phyloP scores from a whole-genome alignment of 1,140 invertebrate genomes.

The Oedothorax gibbosus region DNA sequence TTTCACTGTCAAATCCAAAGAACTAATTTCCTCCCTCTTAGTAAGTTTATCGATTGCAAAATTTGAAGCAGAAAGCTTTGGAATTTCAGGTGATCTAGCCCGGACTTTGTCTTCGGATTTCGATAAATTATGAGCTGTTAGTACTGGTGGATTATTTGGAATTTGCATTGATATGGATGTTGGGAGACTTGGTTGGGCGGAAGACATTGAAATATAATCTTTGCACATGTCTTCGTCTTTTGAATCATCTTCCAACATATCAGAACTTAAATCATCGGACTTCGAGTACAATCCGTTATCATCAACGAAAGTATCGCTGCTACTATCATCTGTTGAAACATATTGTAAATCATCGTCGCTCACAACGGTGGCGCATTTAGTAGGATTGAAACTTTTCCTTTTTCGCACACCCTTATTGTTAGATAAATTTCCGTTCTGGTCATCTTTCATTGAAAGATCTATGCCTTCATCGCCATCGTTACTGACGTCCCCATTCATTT shows the following conservation, averaged over 20 bases:
- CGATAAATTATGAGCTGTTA: not conserved
- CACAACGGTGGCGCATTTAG: conserved; percentile 77
- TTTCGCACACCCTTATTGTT: conserved; percentile 73
- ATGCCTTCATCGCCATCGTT: conserved; percentile 76
- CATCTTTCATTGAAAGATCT: conserved; percentile 67
- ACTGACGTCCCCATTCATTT: conserved; percentile 72
- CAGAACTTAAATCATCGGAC: conserved; percentile 58
- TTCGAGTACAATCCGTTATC: conserved; percentile 59
- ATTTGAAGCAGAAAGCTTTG: conserved; percentile 3
- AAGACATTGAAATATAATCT: conserved; percentile 27
- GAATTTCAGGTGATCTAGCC: not conserved
- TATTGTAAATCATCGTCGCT: conserved; percentile 63
- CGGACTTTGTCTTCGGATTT: conserved; percentile 35
- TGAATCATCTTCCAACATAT: conserved; percentile 60
- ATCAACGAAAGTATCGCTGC: conserved; percentile 64
- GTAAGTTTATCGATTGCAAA: not conserved
- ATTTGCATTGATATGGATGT: conserved; percentile 27
- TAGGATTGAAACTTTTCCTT: conserved; percentile 92
- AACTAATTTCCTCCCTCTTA: conserved; percentile 24
- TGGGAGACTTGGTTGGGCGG: conserved; percentile 4
- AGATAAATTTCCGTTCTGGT: conserved; percentile 31
- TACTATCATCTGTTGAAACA: conserved; percentile 61
- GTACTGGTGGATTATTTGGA: not conserved
- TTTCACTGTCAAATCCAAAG: conserved; percentile 51
- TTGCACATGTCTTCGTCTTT: conserved; percentile 60